Base-by-base conservation (phyloP, 1,140 invertebrate genomes). In the Zophobas atratus region DNA sequence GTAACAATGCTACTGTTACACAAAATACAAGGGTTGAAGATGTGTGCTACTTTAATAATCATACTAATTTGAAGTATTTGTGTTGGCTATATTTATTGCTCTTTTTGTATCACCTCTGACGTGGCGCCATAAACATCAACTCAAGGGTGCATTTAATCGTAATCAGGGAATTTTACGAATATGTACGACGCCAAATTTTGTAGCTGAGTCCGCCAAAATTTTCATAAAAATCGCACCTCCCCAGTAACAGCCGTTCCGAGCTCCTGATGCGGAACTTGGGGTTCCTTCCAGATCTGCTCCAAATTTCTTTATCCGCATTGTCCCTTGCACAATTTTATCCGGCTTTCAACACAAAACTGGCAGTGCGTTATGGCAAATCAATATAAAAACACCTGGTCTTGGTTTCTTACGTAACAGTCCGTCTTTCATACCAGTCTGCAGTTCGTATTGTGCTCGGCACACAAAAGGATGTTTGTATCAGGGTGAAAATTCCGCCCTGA, bases 381-480 rank as follows among this genome's bases (percentile, higher is more conserved):
- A 76, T 79, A 79, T 71, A 79, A 81, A 79, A 81, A 81, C 77
- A 81, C 77, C 77, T 79, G 77, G 80, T 38, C 77, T 71, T 77
- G 73, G 73, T 81, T 81, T 78, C 80, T 81, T 81, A 75, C 78
- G 75, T 77, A 81, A 81, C 80, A 79, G 78, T 79, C 76, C 70
- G 78, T 75, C 60, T 67, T 67, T 67, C 39, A 67, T 67, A 33
- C 38, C 60, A 48, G 60, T 67, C 80, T 81, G 78, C 75, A 79
- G 67, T 78, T 79, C 57, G 49, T 63, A 79, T 81, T 81, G 80
- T 81, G 49, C 34, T 43, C 39, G 38, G 49, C 34, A 56, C 48
- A 81, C 48, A 81, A 81, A 81, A 77, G 80, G 80, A 81, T 81
- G 80, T 75, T 6, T 75, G 56, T 81, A 75, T 60, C 80, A 81